Evolutionary conservation across 2,797 vertebrate genomes (phyloP).

Genomic region (Valencia hispanica): DNA sequence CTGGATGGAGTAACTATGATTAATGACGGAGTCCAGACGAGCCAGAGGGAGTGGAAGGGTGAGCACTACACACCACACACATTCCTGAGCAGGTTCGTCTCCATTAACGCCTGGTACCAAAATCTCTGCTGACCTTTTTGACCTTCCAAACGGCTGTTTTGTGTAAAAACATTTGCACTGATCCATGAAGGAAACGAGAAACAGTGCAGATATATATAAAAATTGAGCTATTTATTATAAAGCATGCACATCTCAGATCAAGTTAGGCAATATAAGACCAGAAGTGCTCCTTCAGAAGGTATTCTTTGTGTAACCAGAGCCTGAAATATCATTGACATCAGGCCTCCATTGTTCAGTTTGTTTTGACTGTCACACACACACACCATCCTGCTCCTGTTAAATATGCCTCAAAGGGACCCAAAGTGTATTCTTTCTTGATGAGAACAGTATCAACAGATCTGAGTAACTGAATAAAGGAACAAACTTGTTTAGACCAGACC

Average conservation of each 20-base stretch:
- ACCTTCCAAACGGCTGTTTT: constrained; percentile 42
- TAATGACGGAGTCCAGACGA: constrained; percentile 27
- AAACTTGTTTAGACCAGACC: background rate
- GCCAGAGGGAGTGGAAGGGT: constrained; percentile 32
- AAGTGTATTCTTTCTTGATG: background rate
- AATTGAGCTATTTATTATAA: background rate
- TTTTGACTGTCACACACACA: constrained; percentile 12
- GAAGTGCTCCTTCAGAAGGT: background rate
- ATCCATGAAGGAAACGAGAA: background rate
- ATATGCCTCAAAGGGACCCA: background rate
- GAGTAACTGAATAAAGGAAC: constrained; percentile 4
- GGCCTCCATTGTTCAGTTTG: constrained; percentile 9
- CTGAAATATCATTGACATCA: constrained; percentile 13
- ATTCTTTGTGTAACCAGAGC: background rate
- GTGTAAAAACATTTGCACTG: constrained; percentile 8
- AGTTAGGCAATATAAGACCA: background rate
- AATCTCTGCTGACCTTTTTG: constrained; percentile 61
- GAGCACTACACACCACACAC: constrained; percentile 38
- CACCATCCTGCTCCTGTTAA: constrained; percentile 12
- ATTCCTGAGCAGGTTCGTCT: constrained; percentile 68
- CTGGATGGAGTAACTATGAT: constrained; percentile 25
- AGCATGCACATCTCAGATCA: background rate
- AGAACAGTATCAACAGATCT: background rate
- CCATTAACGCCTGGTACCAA: constrained; percentile 67
- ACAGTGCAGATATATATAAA: background rate